Evolutionary conservation across 2,888 invertebrate species (phyloP).

Genomic region (Brenthis daphne): DNA sequence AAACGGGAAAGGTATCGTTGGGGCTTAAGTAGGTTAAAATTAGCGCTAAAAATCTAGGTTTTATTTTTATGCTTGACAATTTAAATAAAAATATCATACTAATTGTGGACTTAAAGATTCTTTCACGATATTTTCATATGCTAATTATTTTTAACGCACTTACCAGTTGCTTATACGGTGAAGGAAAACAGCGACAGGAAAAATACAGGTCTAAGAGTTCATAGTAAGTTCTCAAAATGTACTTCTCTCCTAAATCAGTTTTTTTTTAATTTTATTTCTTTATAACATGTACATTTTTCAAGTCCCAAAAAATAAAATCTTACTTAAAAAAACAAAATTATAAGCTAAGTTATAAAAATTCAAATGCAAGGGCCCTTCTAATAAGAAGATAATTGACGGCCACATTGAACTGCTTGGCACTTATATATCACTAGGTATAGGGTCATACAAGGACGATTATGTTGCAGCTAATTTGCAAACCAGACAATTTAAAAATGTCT

Average conservation of each 20-base stretch:
- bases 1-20: no score
- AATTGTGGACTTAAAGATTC: neutral
- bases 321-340: neutral
- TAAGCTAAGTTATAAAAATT: slow-evolving; percentile 38
- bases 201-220: no score
- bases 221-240: no score
- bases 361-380: slow-evolving; percentile 65
- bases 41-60: neutral
- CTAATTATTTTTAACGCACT: no score
- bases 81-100: neutral
- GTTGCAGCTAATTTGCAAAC: slow-evolving; percentile 38
- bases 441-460: slow-evolving; percentile 49
- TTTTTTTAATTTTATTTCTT: no score
- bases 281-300: neutral
- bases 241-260: no score
- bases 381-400: slow-evolving; percentile 60
- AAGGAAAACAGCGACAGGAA: no score
- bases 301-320: neutral
- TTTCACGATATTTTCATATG: no score
- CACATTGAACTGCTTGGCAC: slow-evolving; percentile 38
- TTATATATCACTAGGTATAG: slow-evolving; percentile 45
- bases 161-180: no score
- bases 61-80: neutral
- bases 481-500: neutral
- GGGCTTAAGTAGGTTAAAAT: neutral